Evolutionary conservation across 2,797 vertebrate genomes (phyloP).

Genomic region (Loriculus beryllinus): DNA sequence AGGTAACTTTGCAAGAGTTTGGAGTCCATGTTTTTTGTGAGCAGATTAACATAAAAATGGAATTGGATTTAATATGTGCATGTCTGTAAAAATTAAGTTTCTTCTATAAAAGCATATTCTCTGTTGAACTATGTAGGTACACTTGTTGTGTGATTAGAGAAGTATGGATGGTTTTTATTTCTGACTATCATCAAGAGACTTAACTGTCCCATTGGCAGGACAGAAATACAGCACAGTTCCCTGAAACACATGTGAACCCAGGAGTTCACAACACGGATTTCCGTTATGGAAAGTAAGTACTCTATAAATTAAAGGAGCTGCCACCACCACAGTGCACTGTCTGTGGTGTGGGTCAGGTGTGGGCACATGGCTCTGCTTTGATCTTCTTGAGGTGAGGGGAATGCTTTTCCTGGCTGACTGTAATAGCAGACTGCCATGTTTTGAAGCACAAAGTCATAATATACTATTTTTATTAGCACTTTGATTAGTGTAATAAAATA

Average conservation of each 20-base stretch:
- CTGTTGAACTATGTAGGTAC: not conserved
- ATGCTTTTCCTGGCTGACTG: not conserved
- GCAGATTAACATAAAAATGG: not conserved
- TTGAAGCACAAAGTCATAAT: not conserved
- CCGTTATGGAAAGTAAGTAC: not conserved
- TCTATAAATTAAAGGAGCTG: not conserved
- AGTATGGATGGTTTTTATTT: not conserved
- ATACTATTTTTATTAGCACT: not conserved
- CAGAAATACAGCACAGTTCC: not conserved
- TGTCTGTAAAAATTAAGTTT: not conserved
- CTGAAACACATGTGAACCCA: not conserved
- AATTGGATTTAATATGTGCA: not conserved
- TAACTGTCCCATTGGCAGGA: not conserved
- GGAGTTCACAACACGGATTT: not conserved
- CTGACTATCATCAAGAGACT: not conserved
- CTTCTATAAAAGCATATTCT: slow-evolving; percentile 1
- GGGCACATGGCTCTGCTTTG: not conserved
- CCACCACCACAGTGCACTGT: not conserved
- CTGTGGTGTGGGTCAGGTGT: not conserved
- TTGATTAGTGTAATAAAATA: not conserved
- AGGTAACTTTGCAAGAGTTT: not conserved
- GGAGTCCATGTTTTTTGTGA: not conserved
- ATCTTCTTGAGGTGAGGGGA: not conserved
- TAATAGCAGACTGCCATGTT: not conserved
- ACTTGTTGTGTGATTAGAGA: not conserved